phyloP scores from a whole-genome alignment of 1,140 invertebrate species.

The Homalodisca vitripennis region DNA sequence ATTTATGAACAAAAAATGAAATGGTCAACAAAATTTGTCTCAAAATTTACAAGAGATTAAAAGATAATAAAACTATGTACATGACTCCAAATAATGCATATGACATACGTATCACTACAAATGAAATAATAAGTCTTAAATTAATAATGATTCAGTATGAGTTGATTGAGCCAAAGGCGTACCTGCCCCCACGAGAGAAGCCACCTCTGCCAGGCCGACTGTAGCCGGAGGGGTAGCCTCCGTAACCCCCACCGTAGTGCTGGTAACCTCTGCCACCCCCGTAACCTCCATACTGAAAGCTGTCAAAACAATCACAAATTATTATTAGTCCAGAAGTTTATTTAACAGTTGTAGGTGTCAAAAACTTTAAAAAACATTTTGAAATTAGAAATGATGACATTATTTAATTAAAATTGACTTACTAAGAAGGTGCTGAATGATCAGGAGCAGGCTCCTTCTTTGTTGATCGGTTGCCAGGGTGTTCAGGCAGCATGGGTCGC shows the following conservation, averaged over 20 bases:
- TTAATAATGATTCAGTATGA: background rate
- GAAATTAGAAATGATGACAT: too few relatives aligned
- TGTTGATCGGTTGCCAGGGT: slow-evolving; percentile 62
- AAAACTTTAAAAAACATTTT: too few relatives aligned
- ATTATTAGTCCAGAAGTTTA: too few relatives aligned
- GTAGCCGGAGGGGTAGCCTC: slow-evolving; percentile 45
- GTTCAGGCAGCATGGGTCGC: slow-evolving; percentile 89
- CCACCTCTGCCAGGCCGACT: slow-evolving; percentile 27
- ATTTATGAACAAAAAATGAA: too few relatives aligned
- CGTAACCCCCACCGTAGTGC: slow-evolving; percentile 49
- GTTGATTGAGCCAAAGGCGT: background rate
- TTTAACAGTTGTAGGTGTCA: too few relatives aligned
- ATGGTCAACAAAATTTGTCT: too few relatives aligned
- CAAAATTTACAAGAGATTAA: too few relatives aligned
- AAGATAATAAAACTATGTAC: too few relatives aligned
- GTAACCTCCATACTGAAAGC: slow-evolving; percentile 46
- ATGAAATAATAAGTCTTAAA: background rate
- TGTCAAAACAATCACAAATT: slow-evolving; percentile 30
- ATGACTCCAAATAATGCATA: too few relatives aligned
- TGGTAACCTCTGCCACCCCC: slow-evolving; percentile 48
- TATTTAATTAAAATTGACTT: background rate
- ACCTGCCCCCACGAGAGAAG: slow-evolving; percentile 42
- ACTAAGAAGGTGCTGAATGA: slow-evolving; percentile 27
- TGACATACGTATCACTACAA: background rate
- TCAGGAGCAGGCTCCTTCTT: slow-evolving; percentile 45